Conservation (phyloP, 2,888 invertebrate genomes). For the Drosophila leonis region DNA sequence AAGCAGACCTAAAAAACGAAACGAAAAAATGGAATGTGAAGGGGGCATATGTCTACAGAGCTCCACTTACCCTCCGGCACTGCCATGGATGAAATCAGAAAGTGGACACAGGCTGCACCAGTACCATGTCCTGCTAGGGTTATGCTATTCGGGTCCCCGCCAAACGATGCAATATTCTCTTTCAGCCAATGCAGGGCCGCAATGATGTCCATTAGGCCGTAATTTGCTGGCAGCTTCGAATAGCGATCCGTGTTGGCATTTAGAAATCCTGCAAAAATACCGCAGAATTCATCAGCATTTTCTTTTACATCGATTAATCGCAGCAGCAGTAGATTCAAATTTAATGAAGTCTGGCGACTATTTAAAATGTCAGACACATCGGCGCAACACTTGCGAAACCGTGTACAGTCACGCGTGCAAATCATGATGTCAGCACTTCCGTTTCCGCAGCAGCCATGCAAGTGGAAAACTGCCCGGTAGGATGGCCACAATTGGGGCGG, state of each 20-base stretch:
- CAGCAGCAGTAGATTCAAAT: constrained; percentile 49
- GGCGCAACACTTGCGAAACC: constrained; percentile 53
- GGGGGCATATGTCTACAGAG: background rate
- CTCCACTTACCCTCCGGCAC: constrained; percentile 93
- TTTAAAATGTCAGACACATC: constrained; percentile 68
- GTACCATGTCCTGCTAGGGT: constrained; percentile 98
- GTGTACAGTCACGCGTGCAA: constrained; percentile 77
- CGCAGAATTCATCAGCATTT: constrained; percentile 44
- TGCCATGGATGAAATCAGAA: constrained; percentile 96
- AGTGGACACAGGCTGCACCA: constrained; percentile 98
- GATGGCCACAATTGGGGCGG: background rate
- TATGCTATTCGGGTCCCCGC: constrained; percentile 96
- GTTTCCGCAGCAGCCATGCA: constrained; percentile 60
- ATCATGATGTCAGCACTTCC: constrained; percentile 79
- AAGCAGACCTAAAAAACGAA: constrained; percentile 89
- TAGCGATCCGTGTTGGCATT: constrained; percentile 95
- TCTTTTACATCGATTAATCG: constrained; percentile 59
- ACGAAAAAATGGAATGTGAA: constrained; percentile 1
- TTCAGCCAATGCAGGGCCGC: constrained; percentile 98
- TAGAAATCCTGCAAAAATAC: constrained; percentile 90
- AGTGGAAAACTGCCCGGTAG: constrained; percentile 11
- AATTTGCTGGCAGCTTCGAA: constrained; percentile 95
- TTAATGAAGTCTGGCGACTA: constrained; percentile 56
- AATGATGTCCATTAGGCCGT: constrained; percentile 99
- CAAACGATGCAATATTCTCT: constrained; percentile 97